Conservation (phyloP, 2,113 vertebrate species). For the Halichoerus grypus region DNA sequence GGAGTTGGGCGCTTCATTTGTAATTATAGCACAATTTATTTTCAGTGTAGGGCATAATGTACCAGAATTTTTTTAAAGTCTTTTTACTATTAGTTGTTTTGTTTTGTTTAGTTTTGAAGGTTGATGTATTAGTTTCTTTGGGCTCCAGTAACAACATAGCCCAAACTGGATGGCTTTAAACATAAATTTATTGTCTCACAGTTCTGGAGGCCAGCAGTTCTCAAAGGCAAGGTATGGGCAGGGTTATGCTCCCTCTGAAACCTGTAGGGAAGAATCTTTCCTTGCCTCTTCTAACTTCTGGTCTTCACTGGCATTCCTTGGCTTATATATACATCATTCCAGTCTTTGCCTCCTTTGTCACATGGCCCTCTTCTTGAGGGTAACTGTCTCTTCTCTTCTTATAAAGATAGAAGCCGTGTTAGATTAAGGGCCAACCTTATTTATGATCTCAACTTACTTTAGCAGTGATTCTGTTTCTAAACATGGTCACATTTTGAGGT, state of each 20-base stretch:
- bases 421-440: background rate
- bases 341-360: background rate
- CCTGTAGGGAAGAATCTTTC: background rate
- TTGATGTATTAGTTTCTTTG: conserved; percentile 34
- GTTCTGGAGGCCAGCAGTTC: background rate
- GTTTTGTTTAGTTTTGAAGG: background rate
- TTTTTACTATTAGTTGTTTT: background rate
- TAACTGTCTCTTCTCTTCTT: background rate
- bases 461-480: background rate
- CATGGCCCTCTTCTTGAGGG: background rate
- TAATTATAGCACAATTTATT: conserved; percentile 5
- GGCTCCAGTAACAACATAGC: background rate
- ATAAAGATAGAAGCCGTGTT: background rate
- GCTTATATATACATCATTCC: background rate
- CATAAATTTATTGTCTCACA: background rate
- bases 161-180: background rate
- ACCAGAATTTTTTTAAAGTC: background rate
- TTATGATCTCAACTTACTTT: background rate
- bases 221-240: background rate
- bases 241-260: background rate
- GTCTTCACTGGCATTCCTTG: background rate
- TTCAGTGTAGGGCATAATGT: background rate
- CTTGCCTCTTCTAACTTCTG: background rate
- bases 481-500: background rate
- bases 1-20: background rate